Base-by-base conservation (phyloP, 2,888 invertebrate species). In the Drosophila paramelanica region DNA sequence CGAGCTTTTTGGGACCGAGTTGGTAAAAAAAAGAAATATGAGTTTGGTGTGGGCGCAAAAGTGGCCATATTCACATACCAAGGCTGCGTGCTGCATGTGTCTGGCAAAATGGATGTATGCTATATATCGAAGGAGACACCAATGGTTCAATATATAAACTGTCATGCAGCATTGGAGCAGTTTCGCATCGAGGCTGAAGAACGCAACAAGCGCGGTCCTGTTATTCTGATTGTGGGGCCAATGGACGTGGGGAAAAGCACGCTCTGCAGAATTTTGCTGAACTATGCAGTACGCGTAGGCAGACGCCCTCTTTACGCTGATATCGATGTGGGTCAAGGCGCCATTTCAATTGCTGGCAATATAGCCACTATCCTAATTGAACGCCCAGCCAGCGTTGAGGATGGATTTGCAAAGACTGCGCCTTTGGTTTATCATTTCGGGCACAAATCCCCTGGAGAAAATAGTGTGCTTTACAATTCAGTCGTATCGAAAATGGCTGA, bases 241-340 rank as follows among this genome's bases (percentile, higher is more conserved):
- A 95, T 95, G 41, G 99, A 99, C 92, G 99, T 99, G 1, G 99
- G 99, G 17, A 99, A 99, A 92, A 97, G 97, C 0, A 99, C 99
- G 0, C 92, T 99, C 2, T 96, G 96, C 60, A 94, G 96, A 70
- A 94, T 99, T 73, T 93, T 99, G 6, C 93, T 99, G 0, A 99
- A 99, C 93, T 99, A 99, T 92, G 98, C 98, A 0, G 98, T 98
- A 0, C 93, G 99, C 71, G 95, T 97, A 93, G 97, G 96, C 0
- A 93, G 97, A 49, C 93, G 97, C 23, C 99, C 99, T 0, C 96
- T 99, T 61, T 97, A 95, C 92, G 98, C 98, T 0, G 99, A 99
- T 90, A 93, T 99, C 38, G 99, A 99, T 93, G 97, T 98, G 0
- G 99, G 98, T 0, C 99, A 99, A 92, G 98, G 98, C 0, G 95